Evolutionary conservation across 2,888 invertebrate species (phyloP), one percentile per base, ranked within the genome.

Genomic region (Trissolcus brochymenae): DNA sequence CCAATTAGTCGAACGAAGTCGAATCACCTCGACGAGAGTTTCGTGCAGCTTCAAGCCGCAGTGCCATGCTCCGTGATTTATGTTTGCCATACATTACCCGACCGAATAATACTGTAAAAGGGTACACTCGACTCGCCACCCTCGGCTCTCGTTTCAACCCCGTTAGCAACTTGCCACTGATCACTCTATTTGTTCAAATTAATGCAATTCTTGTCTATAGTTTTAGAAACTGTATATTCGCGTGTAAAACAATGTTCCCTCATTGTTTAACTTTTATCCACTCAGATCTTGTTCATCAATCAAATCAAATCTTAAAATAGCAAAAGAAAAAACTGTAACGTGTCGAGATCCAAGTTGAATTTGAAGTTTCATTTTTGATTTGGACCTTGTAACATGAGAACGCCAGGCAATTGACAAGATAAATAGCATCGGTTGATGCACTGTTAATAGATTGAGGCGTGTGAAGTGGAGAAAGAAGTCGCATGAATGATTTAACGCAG

Each of bases 121-220:
- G 87, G 86, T 86, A 82, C 83, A 84, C 78, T 79, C 79, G 73
- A 60, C 80, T 81, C 79, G 75, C 80, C 78, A 79, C 79, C 81
- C 82, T 73, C 78, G 65, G 70, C 35, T 13, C 61, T 73, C 65
- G 65, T 56, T 62, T 51, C 78, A 74, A 68, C 70, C 70, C 79
- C 56, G 75, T 76, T 75, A 77, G 75, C 51, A 65, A 79, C 70
- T 78, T 73, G 71, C 78, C 54, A 80, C 83, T 85, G 87, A 87
- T 86, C 85, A 85, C 87, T 87, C 86, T 86, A 87, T 87, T 87
- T 85, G 86, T 87, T 87, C 86, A 87, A 87, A 87, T 87, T 87
- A 85, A 87, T 46, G 14, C 46, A 46, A 46, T 16, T 4, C 16
- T n/a, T 46, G 6, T 46, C 46, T 46, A 35, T 35, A 35, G 9